These are phyloP conservation scores for Melanotaenia pygmaea DNA, from an alignment of 2,797 vertebrate genomes.

Conservation along the genomic window DNA sequence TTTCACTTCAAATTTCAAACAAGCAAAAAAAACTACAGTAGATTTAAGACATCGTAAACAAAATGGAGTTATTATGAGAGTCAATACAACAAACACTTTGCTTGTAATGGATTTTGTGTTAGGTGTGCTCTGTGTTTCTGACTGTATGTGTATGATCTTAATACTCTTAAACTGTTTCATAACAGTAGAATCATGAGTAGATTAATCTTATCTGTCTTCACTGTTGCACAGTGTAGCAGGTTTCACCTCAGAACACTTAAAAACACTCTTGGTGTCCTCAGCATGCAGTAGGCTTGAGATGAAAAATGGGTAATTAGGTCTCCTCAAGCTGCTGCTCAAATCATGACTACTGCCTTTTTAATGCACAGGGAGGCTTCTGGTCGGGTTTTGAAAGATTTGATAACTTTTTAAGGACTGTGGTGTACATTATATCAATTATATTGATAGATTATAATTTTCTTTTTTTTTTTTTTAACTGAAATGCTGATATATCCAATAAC, in stretches of 20 bases:
- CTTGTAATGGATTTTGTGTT: conserved; percentile 12
- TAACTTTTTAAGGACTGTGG: too few relatives aligned
- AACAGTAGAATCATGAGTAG: conserved; percentile 57
- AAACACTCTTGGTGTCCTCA: conserved; percentile 9
- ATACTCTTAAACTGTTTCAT: conserved; percentile 71
- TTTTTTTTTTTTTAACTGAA: too few relatives aligned
- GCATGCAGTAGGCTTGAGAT: background rate
- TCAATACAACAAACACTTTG: background rate
- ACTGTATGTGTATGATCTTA: conserved; percentile 32
- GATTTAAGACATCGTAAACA: background rate
- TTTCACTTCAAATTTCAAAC: conserved; percentile 23
- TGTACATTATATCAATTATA: too few relatives aligned
- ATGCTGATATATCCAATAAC: background rate
- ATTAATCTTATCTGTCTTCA: conserved; percentile 62
- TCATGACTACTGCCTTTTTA: too few relatives aligned
- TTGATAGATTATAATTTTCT: background rate
- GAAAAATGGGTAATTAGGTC: background rate
- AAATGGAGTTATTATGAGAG: conserved; percentile 1
- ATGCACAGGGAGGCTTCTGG: too few relatives aligned
- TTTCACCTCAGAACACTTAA: conserved; percentile 50
- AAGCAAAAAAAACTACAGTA: conserved; percentile 24
- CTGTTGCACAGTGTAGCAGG: conserved; percentile 37
- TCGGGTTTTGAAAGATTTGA: too few relatives aligned
- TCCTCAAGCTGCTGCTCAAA: too few relatives aligned
- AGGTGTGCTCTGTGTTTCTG: conserved; percentile 2